These are phyloP conservation scores for Eledona agricola DNA, from an alignment of 2,888 invertebrate genomes.

Conservation along the genomic window DNA sequence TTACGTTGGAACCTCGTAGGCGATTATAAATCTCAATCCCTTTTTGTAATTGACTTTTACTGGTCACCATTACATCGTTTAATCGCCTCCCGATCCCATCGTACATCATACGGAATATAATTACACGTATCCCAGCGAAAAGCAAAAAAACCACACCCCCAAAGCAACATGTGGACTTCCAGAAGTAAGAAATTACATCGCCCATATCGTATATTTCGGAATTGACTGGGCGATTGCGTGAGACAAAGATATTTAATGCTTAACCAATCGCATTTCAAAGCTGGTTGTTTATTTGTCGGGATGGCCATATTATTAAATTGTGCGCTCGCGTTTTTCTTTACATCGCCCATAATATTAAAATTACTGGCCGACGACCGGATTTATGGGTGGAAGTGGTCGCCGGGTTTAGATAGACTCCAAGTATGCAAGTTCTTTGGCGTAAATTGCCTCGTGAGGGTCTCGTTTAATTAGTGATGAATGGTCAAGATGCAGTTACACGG, in stretches of 20 bases:
- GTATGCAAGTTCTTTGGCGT: conserved; percentile 2
- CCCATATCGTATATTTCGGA: conserved; percentile 14
- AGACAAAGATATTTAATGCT: conserved; percentile 23
- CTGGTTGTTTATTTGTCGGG: conserved; percentile 33
- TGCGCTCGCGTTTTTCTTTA: conserved; percentile 24
- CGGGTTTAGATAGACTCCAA: conserved; percentile 8
- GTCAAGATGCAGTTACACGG: conserved; percentile 8
- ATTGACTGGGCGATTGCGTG: conserved; percentile 28
- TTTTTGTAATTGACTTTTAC: no score
- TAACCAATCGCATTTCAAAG: conserved; percentile 31
- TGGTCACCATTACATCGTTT: conserved; percentile 11
- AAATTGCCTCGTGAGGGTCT: no score
- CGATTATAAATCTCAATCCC: conserved; percentile 17
- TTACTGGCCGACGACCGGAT: conserved; percentile 1
- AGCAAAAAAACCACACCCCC: conserved; percentile 26
- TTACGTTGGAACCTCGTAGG: conserved; percentile 6
- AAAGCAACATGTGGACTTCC: conserved; percentile 30
- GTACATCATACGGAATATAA: conserved; percentile 18
- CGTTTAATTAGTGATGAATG: conserved; percentile 18
- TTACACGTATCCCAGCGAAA: conserved; percentile 6
- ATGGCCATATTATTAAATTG: conserved; percentile 36
- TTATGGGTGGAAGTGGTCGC: conserved; percentile 2
- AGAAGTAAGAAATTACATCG: conserved; percentile 33
- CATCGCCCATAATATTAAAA: conserved; percentile 13
- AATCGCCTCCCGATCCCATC: conserved; percentile 14